Base-by-base conservation (phyloP, 2,888 invertebrate species). In the Ganaspis brasiliensis region DNA sequence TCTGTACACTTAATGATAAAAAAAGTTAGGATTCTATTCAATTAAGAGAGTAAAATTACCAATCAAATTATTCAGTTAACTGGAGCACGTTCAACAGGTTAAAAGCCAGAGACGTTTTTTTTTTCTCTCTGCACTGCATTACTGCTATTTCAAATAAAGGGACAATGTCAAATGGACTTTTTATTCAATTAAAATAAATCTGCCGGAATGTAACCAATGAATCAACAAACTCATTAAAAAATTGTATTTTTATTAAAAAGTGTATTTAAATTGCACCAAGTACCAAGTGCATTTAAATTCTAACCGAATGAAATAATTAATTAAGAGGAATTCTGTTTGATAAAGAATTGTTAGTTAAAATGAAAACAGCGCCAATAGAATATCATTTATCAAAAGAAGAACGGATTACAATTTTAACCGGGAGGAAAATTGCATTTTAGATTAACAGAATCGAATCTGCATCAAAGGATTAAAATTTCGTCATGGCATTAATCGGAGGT, bases 71-170 rank as follows among this genome's bases (percentile, higher is more conserved):
- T 63, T 61, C 12, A 14, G 14, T 37, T 19, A 57, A 78, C 70
- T 52, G 37, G 72, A 72, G 75, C n/a, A 40, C 76, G 76, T 79
- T 82, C 80, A 81, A 83, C 83, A 83, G 82, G 80, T 83, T 78
- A 78, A 79, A 71, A 59, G 75, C 78, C 79, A 77, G 75, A 79
- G 78, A 75, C 63, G 24, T 49, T 49, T 55, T 56, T 55, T 45
- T 61, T 61, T 5, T 45, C 24, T 8, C 24, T 49, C 8, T 21
- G 19, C 12, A 21, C 21, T 12, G 10, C 37, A 19, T 52, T 12
- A 19, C 52, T 24, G 24, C 24, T 67, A 14, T 21, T 24, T 24
- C 67, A 45, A 67, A 40, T 67, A 45, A 67, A 21, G 8, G 8
- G 21, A 26, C 67, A 26, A 24, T 24, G 45, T 24, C 24, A n/a